Evolutionary conservation across 2,888 invertebrate genomes (phyloP).

Genomic region (Chaitophorus viminalis): DNA sequence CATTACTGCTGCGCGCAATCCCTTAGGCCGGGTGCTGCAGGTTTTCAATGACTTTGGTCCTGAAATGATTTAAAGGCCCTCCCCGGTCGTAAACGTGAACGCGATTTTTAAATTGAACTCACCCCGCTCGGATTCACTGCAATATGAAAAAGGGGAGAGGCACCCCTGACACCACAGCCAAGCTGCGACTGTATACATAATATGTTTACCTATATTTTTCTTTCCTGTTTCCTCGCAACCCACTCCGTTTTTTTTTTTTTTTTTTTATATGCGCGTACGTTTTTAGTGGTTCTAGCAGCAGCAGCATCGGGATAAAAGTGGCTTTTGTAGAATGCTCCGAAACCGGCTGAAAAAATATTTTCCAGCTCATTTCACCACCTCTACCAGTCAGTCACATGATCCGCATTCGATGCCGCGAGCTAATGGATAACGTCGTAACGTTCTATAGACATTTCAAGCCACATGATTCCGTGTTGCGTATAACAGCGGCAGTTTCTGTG

Average conservation of each 20-base stretch:
- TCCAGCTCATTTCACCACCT: not conserved
- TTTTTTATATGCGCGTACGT: not conserved
- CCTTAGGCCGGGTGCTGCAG: slow-evolving; percentile 26
- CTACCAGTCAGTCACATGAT: not conserved
- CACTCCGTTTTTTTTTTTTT: not conserved
- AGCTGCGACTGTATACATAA: not conserved
- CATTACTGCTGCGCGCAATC: not conserved
- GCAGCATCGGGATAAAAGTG: not conserved
- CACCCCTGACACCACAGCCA: too few relatives aligned
- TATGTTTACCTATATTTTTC: not conserved
- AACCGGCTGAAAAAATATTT: slow-evolving; percentile 32
- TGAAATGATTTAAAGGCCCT: slow-evolving; percentile 44
- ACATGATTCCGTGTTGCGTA: too few relatives aligned
- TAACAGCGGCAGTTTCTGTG: too few relatives aligned
- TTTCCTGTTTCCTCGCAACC: not conserved
- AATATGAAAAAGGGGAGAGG: not conserved
- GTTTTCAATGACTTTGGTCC: slow-evolving; percentile 44
- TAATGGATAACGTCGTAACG: not conserved
- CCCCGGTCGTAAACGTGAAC: slow-evolving; percentile 42
- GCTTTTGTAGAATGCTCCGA: not conserved
- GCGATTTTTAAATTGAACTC: slow-evolving; percentile 49
- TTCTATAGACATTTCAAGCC: not conserved
- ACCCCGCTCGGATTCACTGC: slow-evolving; percentile 12
- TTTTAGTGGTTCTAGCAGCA: not conserved
- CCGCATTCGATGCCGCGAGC: not conserved